A percentile compares a stretch with the other conserved stretches of the same genome.
phyloP scores from a whole-genome alignment of 1,140 invertebrate genomes.

The Drosophila oshimai region DNA sequence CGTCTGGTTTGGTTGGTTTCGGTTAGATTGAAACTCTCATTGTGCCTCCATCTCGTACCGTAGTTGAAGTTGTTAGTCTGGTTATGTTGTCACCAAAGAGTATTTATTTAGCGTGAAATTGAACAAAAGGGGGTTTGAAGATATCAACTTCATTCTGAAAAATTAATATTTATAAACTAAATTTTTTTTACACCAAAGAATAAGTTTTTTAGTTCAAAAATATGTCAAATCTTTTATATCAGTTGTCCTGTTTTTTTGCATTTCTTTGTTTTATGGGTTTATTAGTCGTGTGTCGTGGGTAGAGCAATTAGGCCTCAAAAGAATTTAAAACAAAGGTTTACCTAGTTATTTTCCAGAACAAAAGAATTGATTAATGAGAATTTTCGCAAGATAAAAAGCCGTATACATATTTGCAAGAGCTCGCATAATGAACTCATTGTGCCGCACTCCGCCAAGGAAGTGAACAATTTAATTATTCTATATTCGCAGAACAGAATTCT shows the following conservation, averaged over 20 bases:
- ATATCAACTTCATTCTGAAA: too few relatives aligned
- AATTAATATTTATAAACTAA: too few relatives aligned
- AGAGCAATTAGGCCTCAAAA: slow-evolving; percentile 47
- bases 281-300: slow-evolving; percentile 1
- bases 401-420: slow-evolving; percentile 29
- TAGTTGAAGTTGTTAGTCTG: slow-evolving; percentile 30
- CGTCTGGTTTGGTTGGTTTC: slow-evolving; percentile 19
- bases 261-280: slow-evolving; percentile 14
- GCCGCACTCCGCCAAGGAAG: slow-evolving; percentile 53
- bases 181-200: too few relatives aligned
- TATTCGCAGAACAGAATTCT: slow-evolving; percentile 35
- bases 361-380: slow-evolving; percentile 77
- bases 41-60: background rate
- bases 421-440: slow-evolving; percentile 71
- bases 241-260: background rate
- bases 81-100: slow-evolving; percentile 43
- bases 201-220: background rate
- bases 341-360: slow-evolving; percentile 64
- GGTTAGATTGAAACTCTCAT: slow-evolving; percentile 12
- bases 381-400: slow-evolving; percentile 51
- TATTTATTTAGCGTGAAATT: slow-evolving; percentile 36
- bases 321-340: slow-evolving; percentile 61
- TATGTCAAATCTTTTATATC: background rate
- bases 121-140: too few relatives aligned
- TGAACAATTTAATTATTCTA: slow-evolving; percentile 70